Conservation (phyloP, 2,888 invertebrate genomes). For the Drosophila neonasuta region DNA sequence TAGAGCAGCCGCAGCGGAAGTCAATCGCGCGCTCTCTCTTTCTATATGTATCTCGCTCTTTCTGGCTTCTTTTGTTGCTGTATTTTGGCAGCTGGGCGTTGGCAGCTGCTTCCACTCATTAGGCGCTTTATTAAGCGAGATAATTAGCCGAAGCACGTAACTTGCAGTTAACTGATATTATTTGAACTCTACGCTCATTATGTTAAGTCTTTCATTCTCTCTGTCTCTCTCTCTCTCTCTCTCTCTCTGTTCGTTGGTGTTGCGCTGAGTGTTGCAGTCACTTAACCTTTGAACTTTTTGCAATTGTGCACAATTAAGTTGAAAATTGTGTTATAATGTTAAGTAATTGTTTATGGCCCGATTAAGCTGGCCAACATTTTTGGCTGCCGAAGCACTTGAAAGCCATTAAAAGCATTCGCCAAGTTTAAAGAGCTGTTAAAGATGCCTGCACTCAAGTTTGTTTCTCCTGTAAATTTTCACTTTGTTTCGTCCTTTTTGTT, state of each 20-base stretch:
- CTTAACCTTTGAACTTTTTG: conserved; percentile 68
- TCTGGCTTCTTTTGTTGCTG: conserved; percentile 28
- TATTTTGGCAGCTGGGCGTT: conserved; percentile 65
- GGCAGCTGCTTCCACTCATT: conserved; percentile 79
- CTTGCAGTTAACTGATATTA: conserved; percentile 80
- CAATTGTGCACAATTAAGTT: conserved; percentile 70
- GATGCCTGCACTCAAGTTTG: neutral
- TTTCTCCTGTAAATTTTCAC: neutral
- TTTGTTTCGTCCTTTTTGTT: conserved; percentile 12
- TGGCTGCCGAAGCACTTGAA: conserved; percentile 31
- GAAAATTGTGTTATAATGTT: conserved; percentile 70
- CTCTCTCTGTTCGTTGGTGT: conserved; percentile 3
- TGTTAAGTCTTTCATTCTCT: conserved; percentile 44
- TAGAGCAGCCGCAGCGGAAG: conserved; percentile 15
- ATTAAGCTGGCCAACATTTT: conserved; percentile 50
- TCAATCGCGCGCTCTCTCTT: neutral
- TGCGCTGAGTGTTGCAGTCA: conserved; percentile 55
- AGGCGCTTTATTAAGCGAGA: conserved; percentile 78
- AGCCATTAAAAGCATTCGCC: conserved; percentile 43
- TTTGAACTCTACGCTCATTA: conserved; percentile 69
- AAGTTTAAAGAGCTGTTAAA: conserved; percentile 15
- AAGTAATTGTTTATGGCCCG: conserved; percentile 71
- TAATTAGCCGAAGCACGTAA: conserved; percentile 78
- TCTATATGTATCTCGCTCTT: neutral
- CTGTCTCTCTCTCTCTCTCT: conserved; percentile 10